Evolutionary conservation across 2,113 vertebrate species (phyloP), one percentile per base, ranked within the genome.

Genomic region (Lagopus muta): DNA sequence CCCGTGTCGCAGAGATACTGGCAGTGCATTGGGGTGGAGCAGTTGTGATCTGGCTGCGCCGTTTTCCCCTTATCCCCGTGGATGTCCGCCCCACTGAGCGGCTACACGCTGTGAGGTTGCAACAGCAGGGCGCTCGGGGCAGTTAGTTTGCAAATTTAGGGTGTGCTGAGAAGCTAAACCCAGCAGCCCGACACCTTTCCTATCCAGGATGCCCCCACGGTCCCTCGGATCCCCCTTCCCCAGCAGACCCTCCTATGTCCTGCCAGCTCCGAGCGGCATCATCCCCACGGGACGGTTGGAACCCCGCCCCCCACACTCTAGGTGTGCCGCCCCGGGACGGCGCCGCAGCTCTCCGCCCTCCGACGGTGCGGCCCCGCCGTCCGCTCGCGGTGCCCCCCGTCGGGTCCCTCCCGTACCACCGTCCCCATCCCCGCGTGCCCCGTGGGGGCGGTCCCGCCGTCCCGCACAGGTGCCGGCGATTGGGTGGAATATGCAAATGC

Each of bases 401-500:
- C 52, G 50, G 27, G 13, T 12, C 11, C 47, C 76, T 24, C 22
- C 32, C 40, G 40, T 14, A 7, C 50, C 25, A 14, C 54, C 54
- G 10, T 55, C 15, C 54, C 54, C 54, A 55, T 30, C 54, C 4
- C 40, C 15, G 34, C 40, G 36, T 7, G 58, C 57, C 89, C 71
- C 83, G 18, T 24, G 28, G 57, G 81, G 71, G 61, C 90, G 86
- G 66, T 18, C 52, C 52, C 92, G 38, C 45, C 36, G 10, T 28
- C 61, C 91, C 92, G 84, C 97, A 96, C 98, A 98, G 97, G 98
- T 98, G 98, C 97, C 94, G 94, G 97, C 97, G 96, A 97, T 96
- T 96, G 97, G 87, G 97, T 93, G 93, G 98, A 81, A 96, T 94
- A 97, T 97, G 98, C 98, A 98, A 97, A 96, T 97, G 64, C 52